phyloP scores from a whole-genome alignment of 1,140 invertebrate species.

The Daktulosphaira vitifoliae region DNA sequence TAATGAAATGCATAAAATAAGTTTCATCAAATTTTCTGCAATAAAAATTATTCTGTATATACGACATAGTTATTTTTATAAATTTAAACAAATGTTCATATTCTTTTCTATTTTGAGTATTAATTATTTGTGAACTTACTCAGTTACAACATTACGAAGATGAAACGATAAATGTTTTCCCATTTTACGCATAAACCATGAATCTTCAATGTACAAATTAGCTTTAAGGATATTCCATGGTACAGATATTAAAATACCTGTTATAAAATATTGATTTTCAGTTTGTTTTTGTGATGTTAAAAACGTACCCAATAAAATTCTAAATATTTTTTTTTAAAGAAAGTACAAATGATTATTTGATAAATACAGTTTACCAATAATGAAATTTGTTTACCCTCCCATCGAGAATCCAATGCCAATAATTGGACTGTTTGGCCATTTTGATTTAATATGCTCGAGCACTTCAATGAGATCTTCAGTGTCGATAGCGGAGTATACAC shows the following conservation, averaged over 20 bases:
- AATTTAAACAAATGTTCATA: too few relatives aligned
- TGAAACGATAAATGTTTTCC: slow-evolving; percentile 59
- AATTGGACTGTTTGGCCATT: slow-evolving; percentile 55
- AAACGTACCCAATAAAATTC: slow-evolving; percentile 2
- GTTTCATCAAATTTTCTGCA: too few relatives aligned
- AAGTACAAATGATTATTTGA: too few relatives aligned
- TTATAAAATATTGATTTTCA: slow-evolving; percentile 46
- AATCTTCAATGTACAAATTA: slow-evolving; percentile 62
- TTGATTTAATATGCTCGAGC: slow-evolving; percentile 58
- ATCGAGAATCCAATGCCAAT: slow-evolving; percentile 74
- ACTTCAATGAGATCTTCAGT: slow-evolving; percentile 70
- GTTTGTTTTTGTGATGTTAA: slow-evolving; percentile 15
- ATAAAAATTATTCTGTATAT: too few relatives aligned
- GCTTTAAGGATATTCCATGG: slow-evolving; percentile 72
- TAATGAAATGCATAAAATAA: too few relatives aligned
- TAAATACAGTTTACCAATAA: too few relatives aligned
- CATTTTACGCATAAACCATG: slow-evolving; percentile 62
- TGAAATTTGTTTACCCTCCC: slow-evolving; percentile 60
- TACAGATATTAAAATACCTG: slow-evolving; percentile 69
- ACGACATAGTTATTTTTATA: too few relatives aligned
- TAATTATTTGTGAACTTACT: slow-evolving; percentile 43
- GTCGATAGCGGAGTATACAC: slow-evolving; percentile 74
- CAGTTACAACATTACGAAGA: slow-evolving; percentile 41
- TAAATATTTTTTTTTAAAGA: too few relatives aligned
- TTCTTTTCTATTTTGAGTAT: too few relatives aligned